Conservation (phyloP, 2,113 vertebrate species). For the Proterorhinus semilunaris region DNA sequence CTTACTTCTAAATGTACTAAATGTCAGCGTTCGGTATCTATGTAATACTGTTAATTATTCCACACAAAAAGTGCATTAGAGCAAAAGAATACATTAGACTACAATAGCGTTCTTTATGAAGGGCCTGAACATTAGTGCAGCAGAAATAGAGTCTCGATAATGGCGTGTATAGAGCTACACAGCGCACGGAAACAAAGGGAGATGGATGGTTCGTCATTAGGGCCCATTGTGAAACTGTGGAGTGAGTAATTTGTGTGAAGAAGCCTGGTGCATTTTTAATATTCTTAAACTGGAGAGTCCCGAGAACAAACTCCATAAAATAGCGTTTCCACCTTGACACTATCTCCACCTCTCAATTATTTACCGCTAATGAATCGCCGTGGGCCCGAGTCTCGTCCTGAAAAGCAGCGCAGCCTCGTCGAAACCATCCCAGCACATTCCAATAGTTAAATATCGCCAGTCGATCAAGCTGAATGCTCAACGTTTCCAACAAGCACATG, state of each 20-base stretch:
- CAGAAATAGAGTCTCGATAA: conserved; percentile 42
- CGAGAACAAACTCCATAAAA: conserved; percentile 75
- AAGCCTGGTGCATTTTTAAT: conserved; percentile 70
- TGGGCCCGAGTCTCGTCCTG: conserved; percentile 54
- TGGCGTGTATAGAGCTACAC: conserved; percentile 27
- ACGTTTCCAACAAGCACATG: conserved; percentile 40
- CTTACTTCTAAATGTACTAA: neutral
- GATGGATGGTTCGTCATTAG: conserved; percentile 64
- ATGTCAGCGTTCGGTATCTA: neutral
- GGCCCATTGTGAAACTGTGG: conserved; percentile 57
- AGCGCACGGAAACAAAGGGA: conserved; percentile 46
- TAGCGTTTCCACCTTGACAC: conserved; percentile 73
- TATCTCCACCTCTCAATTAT: conserved; percentile 72
- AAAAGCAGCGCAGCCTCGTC: conserved; percentile 69
- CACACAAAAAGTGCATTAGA: conserved; percentile 29
- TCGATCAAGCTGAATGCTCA: conserved; percentile 62
- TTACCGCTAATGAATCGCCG: conserved; percentile 75
- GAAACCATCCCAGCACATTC: conserved; percentile 65
- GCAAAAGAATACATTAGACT: conserved; percentile 16
- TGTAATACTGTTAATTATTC: conserved; percentile 24
- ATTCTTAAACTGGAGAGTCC: conserved; percentile 72
- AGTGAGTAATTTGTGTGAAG: conserved; percentile 66
- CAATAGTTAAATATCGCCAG: conserved; percentile 71
- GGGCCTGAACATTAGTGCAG: conserved; percentile 32
- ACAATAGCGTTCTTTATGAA: conserved; percentile 31